phyloP scores from a whole-genome alignment of 2,113 vertebrate genomes.

The Nothocercus nigrocapillus region DNA sequence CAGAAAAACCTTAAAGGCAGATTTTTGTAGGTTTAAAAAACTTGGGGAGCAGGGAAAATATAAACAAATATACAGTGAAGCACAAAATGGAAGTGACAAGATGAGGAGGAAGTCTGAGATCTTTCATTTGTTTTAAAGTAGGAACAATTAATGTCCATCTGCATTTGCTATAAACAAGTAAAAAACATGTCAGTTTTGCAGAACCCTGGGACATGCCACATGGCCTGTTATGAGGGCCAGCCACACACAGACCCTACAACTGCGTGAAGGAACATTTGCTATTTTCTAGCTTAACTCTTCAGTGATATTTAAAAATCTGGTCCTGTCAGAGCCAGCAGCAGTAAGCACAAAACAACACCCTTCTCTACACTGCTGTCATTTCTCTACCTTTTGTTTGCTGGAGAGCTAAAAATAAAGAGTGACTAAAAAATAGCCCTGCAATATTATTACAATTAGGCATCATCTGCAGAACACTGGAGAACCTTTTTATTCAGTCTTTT shows the following conservation, averaged over 20 bases:
- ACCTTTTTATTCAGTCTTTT: background rate
- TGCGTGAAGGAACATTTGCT: background rate
- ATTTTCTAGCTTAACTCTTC: background rate
- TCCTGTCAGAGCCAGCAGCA: background rate
- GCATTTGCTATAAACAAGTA: background rate
- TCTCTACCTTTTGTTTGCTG: background rate
- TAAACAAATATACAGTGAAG: background rate
- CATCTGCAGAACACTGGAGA: background rate
- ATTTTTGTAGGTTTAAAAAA: background rate
- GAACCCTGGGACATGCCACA: rapidly evolving
- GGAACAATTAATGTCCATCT: background rate
- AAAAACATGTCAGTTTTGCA: background rate
- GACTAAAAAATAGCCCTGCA: background rate
- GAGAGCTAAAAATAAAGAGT: background rate
- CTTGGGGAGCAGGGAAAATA: background rate
- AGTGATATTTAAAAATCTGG: background rate
- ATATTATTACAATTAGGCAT: background rate
- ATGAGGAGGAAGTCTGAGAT: background rate
- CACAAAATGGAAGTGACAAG: background rate
- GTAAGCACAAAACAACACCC: background rate
- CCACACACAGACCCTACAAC: background rate
- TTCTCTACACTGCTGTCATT: background rate
- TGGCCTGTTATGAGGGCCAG: background rate
- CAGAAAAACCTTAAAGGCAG: background rate
- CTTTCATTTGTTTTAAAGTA: background rate